Percentiles rank a stretch among this genome's conserved stretches.
phyloP scores from a whole-genome alignment of 2,888 invertebrate species.

The Rhodophaea formosa region DNA sequence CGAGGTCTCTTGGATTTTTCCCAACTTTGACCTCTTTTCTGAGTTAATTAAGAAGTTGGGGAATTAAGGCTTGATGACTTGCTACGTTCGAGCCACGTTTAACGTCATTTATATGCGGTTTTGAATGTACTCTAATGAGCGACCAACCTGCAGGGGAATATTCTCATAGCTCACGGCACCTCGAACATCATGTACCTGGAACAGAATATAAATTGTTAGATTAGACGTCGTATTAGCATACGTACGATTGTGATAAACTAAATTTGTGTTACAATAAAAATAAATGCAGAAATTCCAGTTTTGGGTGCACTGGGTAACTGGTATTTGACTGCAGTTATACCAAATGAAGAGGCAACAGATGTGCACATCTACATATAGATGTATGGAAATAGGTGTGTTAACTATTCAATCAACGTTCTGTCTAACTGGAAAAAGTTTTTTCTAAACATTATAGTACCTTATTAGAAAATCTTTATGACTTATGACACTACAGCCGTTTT shows the following conservation, averaged over 20 bases:
- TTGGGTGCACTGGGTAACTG: conserved; percentile 21
- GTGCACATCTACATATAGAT: too few relatives aligned
- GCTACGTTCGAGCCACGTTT: conserved; percentile 33
- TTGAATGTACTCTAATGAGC: conserved; percentile 39
- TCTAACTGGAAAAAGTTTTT: too few relatives aligned
- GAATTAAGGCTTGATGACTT: conserved; percentile 49
- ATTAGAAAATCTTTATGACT: too few relatives aligned
- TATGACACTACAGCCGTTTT: too few relatives aligned
- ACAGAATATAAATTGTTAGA: conserved; percentile 37
- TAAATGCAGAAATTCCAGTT: conserved; percentile 25
- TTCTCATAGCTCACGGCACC: conserved; percentile 36
- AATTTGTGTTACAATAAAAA: conserved; percentile 26
- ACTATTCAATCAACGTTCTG: too few relatives aligned
- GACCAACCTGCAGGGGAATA: conserved; percentile 58
- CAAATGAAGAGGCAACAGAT: neutral
- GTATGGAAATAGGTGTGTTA: too few relatives aligned
- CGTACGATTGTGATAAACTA: conserved; percentile 22
- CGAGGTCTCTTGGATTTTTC: conserved; percentile 60
- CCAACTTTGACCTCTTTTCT: conserved; percentile 51
- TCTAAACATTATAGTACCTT: too few relatives aligned
- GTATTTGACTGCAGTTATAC: conserved; percentile 18
- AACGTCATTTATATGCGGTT: conserved; percentile 33
- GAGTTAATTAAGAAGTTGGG: conserved; percentile 62
- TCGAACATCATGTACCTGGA: conserved; percentile 46
- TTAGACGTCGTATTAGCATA: conserved; percentile 25